phyloP scores from a whole-genome alignment of 2,797 vertebrate genomes.

The Petrocephalus sullivani region DNA sequence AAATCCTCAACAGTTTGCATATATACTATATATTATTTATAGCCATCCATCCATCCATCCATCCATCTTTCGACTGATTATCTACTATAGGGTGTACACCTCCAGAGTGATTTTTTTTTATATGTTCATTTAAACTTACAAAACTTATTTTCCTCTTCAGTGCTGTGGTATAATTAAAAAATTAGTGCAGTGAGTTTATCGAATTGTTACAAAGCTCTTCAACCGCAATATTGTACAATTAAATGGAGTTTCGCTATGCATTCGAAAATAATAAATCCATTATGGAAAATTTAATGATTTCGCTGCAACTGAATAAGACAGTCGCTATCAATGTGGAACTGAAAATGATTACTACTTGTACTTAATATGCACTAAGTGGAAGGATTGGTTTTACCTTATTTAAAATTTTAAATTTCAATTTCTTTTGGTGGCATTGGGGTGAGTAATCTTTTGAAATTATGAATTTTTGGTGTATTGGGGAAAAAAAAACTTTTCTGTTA shows the following conservation, averaged over 20 bases:
- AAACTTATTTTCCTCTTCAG: not conserved
- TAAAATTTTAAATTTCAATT: not conserved
- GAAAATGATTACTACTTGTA: not conserved
- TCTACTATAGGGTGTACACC: not conserved
- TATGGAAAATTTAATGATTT: not conserved
- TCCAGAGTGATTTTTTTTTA: not conserved
- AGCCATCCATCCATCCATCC: not conserved
- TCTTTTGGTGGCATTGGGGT: not conserved
- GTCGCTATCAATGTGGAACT: constrained; percentile 7
- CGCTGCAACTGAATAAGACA: not conserved
- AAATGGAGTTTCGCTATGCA: not conserved
- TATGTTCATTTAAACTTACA: not conserved
- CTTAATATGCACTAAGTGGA: not conserved
- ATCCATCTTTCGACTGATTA: not conserved
- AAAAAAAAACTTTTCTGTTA: not conserved
- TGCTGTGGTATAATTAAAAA: not conserved
- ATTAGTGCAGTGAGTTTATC: not conserved
- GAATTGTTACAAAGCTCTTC: constrained; percentile 14
- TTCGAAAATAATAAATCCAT: constrained; percentile 4
- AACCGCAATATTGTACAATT: constrained; percentile 7
- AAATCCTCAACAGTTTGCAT: not conserved
- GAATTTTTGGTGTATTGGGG: not conserved
- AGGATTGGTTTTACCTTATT: not conserved
- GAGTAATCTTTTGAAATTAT: not conserved
- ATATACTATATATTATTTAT: not conserved